Evolutionary conservation across 2,888 invertebrate genomes (phyloP), one percentile per base, ranked within the genome.

Genomic region (Drosophila rellima): DNA sequence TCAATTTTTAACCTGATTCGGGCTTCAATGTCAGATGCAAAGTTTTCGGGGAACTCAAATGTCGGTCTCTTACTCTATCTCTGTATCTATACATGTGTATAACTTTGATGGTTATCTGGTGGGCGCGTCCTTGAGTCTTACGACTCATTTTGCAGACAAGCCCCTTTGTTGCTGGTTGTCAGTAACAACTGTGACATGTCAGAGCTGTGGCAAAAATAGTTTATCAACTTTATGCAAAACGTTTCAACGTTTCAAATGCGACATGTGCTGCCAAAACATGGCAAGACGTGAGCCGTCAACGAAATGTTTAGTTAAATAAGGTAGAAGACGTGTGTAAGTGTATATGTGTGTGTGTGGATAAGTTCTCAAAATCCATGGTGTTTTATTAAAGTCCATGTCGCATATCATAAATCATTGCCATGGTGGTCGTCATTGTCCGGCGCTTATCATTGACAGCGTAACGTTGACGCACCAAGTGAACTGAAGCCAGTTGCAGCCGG

Each of bases 101-200:
- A 70, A 56, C 50, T 59, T 67, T 61, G 70, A 70, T 75, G 63
- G 39, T 75, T 77, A 75, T 80, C 55, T 31, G 31, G 26, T 63
- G 23, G 33, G 35, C 35, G 31, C 33, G 54, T 31, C 74, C 79
- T 65, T 71, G 67, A 57, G 35, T 54, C 50, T 65, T 72, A 59
- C 61, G 68, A 59, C 45, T 59, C 42, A 63, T 51, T 62, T 63
- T 31, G 62, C 55, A 69, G 68, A 45, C 73, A 70, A 66, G 81
- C 79, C 81, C 76, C 78, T 74, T 90, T 77, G 74, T 83, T 83
- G 90, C 76, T 61, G 74, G 45, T 67, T 90, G 89, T 83, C 87
- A 88, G 71, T 29, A 70, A 56, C 87, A 83, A 74, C 84, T 82
- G 74, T 66, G 71, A 57, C 70, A 60, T 66, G 71, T 69, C 66